Conservation (phyloP, 2,888 invertebrate genomes). For the Euproctis similis region DNA sequence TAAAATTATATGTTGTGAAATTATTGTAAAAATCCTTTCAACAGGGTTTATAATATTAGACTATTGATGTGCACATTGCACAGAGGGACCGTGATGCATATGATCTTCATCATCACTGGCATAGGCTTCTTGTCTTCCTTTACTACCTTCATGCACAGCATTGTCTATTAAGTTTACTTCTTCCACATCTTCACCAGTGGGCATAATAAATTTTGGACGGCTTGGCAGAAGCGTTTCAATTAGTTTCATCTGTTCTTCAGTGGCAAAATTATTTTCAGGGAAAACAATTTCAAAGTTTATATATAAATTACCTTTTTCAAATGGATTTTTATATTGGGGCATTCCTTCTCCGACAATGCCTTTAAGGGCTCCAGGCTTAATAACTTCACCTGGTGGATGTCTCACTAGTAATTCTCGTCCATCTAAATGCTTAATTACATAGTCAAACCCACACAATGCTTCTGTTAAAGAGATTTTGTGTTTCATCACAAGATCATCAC, state of each 20-base stretch:
- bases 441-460: conserved; percentile 92
- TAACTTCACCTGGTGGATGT: conserved; percentile 86
- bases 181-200: conserved; percentile 87
- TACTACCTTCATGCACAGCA: conserved; percentile 76
- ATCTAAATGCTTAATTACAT: conserved; percentile 92
- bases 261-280: conserved; percentile 87
- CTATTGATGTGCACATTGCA: conserved; percentile 91
- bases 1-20: conserved; percentile 61
- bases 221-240: conserved; percentile 86
- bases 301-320: conserved; percentile 90
- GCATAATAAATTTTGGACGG: conserved; percentile 81
- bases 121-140: conserved; percentile 80
- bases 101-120: conserved; percentile 80
- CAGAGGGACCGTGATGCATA: conserved; percentile 75
- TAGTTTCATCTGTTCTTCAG: conserved; percentile 78
- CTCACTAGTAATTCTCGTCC: conserved; percentile 87
- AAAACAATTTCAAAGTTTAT: conserved; percentile 91
- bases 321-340: conserved; percentile 89
- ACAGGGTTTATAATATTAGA: conserved; percentile 43
- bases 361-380: conserved; percentile 88
- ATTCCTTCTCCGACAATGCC: conserved; percentile 91
- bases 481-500: conserved; percentile 83
- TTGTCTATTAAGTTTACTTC: conserved; percentile 89
- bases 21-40: conserved; percentile 52
- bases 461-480: conserved; percentile 88